Evolutionary conservation across 2,888 invertebrate species (phyloP), one percentile per base, ranked within the genome.

Genomic region (Vannuccia rotundouncinata): DNA sequence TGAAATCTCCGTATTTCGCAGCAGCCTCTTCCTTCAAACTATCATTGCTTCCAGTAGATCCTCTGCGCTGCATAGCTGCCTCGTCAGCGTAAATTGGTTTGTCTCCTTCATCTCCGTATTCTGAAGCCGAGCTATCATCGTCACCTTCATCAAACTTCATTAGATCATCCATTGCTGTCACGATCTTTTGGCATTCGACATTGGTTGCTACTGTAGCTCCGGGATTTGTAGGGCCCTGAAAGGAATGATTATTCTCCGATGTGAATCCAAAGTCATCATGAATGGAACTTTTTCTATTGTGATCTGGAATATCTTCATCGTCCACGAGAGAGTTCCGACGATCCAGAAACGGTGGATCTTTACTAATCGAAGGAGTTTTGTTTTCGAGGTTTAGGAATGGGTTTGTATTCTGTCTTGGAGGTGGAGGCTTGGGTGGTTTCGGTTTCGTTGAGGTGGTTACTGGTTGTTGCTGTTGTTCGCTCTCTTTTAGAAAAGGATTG

Each of bases 51-150:
- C 73, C 79, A 1, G 73, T 28, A 25, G 79, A 79, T 25, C 28
- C 66, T 79, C 74, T 77, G 17, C 79, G 28, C 1, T 30, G 29
- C 22, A 77, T 31, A 25, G 29, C 27, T 59, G 59, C 66, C 27
- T 81, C 66, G 74, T 80, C 79, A 25, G 17, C 79, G 30, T 81
- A 81, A 28, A 79, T 74, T 2, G 81, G 81, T 29, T 79, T 59
- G 29, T 81, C 81, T 31, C 81, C 81, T 27, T 74, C 80, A 30
- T 81, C 81, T 1, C 81, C 81, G 29, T 81, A 81, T 79, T 81
- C 81, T 1, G 79, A 80, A 2, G 81, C 80, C 60, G 78, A 79
- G 28, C 79, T 80, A 27, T 81, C 80, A 17, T 81, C 81, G 13
- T 81, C 79, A 60, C 29, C 74, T 60, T 80, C 59, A 75, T 79